Base-by-base conservation (phyloP, 2,888 invertebrate genomes). In the Spilosoma lubricipeda region DNA sequence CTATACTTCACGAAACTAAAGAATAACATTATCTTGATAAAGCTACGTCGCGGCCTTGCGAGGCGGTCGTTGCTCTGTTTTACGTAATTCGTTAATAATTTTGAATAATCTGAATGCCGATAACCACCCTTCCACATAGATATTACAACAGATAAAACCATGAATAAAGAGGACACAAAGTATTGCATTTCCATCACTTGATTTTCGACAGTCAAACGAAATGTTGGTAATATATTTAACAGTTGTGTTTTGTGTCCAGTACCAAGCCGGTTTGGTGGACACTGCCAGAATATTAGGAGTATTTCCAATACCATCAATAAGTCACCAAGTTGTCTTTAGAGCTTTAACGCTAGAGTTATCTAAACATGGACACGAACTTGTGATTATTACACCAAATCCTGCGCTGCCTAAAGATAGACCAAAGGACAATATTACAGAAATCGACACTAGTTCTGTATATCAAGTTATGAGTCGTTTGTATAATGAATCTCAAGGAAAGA, bases 281-380 rank as follows among this genome's bases (percentile, higher is more conserved):
- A 73, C 86, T 11, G 89, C 90, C 5, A 88, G 87, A 72, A 94
- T 94, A 70, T 77, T 94, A 36, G 90, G 84, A 0, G 81, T 93
- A 3, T 84, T 92, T 65, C 88, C 93, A 0, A 84, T 87, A 3
- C 89, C 93, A 0, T 91, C 92, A 0, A 85, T 91, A 67, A 93
- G 92, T 73, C 94, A 94, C 70, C 93, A 93, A 81, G 80, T 92
- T 0, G 89, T 90, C 0, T 91, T 87, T 67, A 85, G 88, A 52
- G 85, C 89, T 1, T 74, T 94, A 0, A 88, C 90, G 56, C 81
- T 87, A 23, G 91, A 90, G 39, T 79, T 95, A 56, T 88, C 88
- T 0, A 83, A 81, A 59, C 85, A 90, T 9, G 94, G 94, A 3
- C 94, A 95, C 65, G 87, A 94, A 66, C 67, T 95, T 0, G 86